Base-by-base conservation (phyloP, 1,140 invertebrate species). In the Dinoponera quadriceps region DNA sequence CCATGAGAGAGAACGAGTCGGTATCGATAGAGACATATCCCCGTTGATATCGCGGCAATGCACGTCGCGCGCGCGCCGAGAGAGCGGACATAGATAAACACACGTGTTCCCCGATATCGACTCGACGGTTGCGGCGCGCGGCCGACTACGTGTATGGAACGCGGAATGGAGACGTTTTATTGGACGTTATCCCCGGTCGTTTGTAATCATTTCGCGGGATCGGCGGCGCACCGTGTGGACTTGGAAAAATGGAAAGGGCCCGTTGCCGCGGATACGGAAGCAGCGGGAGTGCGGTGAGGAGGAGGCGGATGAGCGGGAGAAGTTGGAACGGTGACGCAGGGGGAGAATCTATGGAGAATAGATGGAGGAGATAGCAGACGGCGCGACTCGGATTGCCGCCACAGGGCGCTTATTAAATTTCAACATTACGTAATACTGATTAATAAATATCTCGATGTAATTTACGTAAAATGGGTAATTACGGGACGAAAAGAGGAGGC, bases 91-190 rank as follows among this genome's bases (percentile, higher is more conserved):
- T 57, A 38, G 65, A 78, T 84, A 80, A 84, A 84, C 55, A 84
- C 78, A 63, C 73, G 68, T 48, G 29, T 59, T 81, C 25, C 11
- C 48, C 71, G 82, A 87, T 85, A 87, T 87, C 85, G 85, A 81
- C 82, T 84, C 72, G 62, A 25, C 25, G 16, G n/a, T 20, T 57
- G 77, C 54, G 20, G 77, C 54, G 20, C 63, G 60, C 44, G 59
- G 20, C 68, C 44, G 59, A 18, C 68, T 85, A 85, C 75, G 71
- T 85, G 68, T 59, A 49, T 63, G 71, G 66, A 82, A 86, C 75
- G 68, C 57, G 83, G 73, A 82, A 90, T 88, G 74, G 84, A 87
- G 87, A 89, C 88, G 78, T 90, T 89, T 89, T 88, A 89, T 89
- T 87, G 88, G 82, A 90, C 83, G 87, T 88, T 90, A 90, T 90